These are phyloP conservation scores for Nephrocerus scutellatus DNA, from an alignment of 2,888 invertebrate species.

Conservation along the genomic window DNA sequence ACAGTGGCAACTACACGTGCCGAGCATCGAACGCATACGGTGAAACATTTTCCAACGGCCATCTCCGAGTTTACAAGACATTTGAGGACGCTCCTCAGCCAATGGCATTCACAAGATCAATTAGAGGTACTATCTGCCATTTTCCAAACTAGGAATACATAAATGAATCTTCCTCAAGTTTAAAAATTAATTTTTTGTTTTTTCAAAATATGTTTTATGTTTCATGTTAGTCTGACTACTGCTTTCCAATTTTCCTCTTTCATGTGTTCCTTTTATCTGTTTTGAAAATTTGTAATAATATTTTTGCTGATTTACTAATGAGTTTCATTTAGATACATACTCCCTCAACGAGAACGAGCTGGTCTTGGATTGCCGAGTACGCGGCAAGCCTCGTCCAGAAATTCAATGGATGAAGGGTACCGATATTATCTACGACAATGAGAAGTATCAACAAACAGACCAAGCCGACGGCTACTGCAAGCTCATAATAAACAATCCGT, in stretches of 20 bases:
- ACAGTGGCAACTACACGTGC: conserved; percentile 75
- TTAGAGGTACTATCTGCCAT: conserved; percentile 54
- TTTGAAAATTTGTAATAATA: background rate
- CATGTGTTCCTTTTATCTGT: background rate
- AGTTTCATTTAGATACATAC: conserved; percentile 55
- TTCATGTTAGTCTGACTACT: conserved; percentile 16
- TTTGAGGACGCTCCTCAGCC: conserved; percentile 63
- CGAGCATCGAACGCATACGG: conserved; percentile 71
- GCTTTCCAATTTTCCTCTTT: conserved; percentile 13
- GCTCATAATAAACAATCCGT: conserved; percentile 60
- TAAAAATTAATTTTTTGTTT: conserved; percentile 19
- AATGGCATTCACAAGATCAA: conserved; percentile 67
- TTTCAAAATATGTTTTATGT: background rate
- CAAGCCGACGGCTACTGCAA: conserved; percentile 68
- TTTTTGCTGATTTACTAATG: conserved; percentile 1
- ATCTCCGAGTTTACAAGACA: conserved; percentile 65
- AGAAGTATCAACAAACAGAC: conserved; percentile 59
- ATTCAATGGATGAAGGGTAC: conserved; percentile 74
- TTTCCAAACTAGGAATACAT: conserved; percentile 2
- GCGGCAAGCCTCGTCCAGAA: conserved; percentile 64
- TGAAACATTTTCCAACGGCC: conserved; percentile 61
- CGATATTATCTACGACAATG: conserved; percentile 50
- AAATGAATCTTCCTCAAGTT: conserved; percentile 4
- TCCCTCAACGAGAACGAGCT: conserved; percentile 66
- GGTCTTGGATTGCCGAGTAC: conserved; percentile 69